These are phyloP conservation scores for Galago senegalensis DNA, from an alignment of 2,797 vertebrate genomes.

Conservation along the genomic window DNA sequence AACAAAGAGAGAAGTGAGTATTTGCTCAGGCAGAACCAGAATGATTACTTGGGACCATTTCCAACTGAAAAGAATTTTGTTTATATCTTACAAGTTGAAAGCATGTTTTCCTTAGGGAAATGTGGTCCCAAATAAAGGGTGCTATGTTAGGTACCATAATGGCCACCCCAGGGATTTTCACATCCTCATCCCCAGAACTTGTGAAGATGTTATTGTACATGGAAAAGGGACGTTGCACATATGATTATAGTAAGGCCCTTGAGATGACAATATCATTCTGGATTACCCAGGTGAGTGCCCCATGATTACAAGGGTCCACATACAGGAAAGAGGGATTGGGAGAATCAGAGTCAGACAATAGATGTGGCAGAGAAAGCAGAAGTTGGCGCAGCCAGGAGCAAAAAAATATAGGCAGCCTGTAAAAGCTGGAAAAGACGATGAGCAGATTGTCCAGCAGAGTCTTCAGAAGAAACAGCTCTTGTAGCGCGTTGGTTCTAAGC, in stretches of 20 bases:
- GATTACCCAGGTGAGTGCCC: background rate
- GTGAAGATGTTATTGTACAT: background rate
- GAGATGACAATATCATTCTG: background rate
- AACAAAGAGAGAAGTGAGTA: conserved; percentile 23
- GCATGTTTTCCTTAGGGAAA: background rate
- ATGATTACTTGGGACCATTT: background rate
- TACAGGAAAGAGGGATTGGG: background rate
- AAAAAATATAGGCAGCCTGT: background rate
- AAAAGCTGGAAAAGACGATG: background rate
- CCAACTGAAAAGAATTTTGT: background rate
- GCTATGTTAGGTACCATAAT: background rate
- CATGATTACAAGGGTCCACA: background rate
- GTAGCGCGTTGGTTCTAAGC: background rate
- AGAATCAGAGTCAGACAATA: background rate
- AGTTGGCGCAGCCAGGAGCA: background rate
- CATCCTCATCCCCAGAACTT: background rate
- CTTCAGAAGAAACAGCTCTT: background rate
- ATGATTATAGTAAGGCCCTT: conserved; percentile 3
- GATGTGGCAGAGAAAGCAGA: background rate
- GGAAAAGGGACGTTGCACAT: background rate
- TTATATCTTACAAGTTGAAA: conserved; percentile 15
- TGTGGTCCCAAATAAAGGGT: background rate
- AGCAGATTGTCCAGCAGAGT: background rate
- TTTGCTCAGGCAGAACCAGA: background rate
- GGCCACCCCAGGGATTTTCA: background rate